Percentiles rank a stretch among this genome's conserved stretches.
These are phyloP conservation scores for Bombus difficillimus DNA, from an alignment of 1,140 invertebrate genomes.

Conservation along the genomic window DNA sequence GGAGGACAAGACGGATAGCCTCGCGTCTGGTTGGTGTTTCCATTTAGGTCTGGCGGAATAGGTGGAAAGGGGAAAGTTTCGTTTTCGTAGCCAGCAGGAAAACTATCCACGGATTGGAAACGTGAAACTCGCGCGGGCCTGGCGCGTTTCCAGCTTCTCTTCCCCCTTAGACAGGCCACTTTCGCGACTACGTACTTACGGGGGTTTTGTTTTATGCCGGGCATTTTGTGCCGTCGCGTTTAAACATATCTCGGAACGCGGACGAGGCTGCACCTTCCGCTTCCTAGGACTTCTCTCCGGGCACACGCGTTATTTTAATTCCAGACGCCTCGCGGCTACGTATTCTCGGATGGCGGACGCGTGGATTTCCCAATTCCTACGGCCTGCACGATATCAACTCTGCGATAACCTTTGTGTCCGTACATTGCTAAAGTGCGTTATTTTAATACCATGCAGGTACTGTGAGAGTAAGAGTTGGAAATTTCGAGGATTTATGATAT, in stretches of 20 bases:
- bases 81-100: constrained; percentile 56
- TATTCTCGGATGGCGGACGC: not conserved
- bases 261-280: constrained; percentile 36
- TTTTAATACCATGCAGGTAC: no score
- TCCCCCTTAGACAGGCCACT: constrained; percentile 31
- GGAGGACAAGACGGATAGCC: constrained; percentile 44
- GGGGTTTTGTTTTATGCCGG: constrained; percentile 61
- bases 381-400: no score
- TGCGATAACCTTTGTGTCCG: no score
- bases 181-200: constrained; percentile 54
- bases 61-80: constrained; percentile 45
- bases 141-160: constrained; percentile 57
- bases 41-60: constrained; percentile 46
- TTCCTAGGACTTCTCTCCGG: constrained; percentile 10
- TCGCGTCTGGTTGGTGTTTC: constrained; percentile 57
- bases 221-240: constrained; percentile 42
- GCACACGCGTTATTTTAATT: constrained; percentile 35
- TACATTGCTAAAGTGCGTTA: no score
- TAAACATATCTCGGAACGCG: constrained; percentile 58
- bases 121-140: constrained; percentile 60
- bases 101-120: constrained; percentile 67
- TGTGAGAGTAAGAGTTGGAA: no score
- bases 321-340: constrained; percentile 20
- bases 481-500: no score
- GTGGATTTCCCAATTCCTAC: no score